Percentiles rank a stretch among this genome's conserved stretches.
These are phyloP conservation scores for Orthosia incerta DNA, from an alignment of 2,888 invertebrate species.

Conservation along the genomic window DNA sequence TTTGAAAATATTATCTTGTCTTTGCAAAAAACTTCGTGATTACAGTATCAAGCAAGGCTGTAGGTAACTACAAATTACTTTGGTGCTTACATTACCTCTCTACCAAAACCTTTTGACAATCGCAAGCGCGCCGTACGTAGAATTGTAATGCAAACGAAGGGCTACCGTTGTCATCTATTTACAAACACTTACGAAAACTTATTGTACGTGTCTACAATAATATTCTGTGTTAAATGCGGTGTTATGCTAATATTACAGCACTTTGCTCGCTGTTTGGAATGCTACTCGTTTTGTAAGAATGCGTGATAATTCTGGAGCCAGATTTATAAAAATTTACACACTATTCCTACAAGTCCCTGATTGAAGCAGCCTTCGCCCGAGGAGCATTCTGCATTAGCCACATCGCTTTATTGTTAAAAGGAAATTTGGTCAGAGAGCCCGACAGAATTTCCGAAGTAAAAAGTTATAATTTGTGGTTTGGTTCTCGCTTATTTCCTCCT, in stretches of 20 bases:
- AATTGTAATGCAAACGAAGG: constrained; percentile 44
- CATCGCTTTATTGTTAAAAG: too few species aligned
- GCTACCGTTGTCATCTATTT: constrained; percentile 34
- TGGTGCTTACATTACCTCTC: neutral
- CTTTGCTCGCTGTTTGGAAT: constrained; percentile 39
- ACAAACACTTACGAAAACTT: constrained; percentile 56
- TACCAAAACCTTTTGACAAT: constrained; percentile 24
- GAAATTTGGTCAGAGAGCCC: too few species aligned
- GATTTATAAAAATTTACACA: neutral
- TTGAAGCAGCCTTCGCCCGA: too few species aligned
- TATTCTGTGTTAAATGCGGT: constrained; percentile 30
- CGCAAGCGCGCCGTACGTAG: constrained; percentile 13
- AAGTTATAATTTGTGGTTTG: too few species aligned
- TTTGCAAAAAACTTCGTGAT: neutral
- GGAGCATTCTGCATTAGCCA: too few species aligned
- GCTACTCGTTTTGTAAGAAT: constrained; percentile 23
- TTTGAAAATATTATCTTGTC: too few species aligned
- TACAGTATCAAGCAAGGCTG: neutral
- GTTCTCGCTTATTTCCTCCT: too few species aligned
- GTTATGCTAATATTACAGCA: constrained; percentile 38
- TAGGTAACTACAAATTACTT: neutral
- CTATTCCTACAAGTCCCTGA: neutral
- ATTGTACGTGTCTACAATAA: constrained; percentile 54
- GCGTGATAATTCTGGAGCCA: constrained; percentile 26
- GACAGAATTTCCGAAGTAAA: too few species aligned